Percentiles rank a stretch among this genome's conserved stretches.
phyloP scores from a whole-genome alignment of 2,113 vertebrate genomes.

The Puntigrus tetrazona region DNA sequence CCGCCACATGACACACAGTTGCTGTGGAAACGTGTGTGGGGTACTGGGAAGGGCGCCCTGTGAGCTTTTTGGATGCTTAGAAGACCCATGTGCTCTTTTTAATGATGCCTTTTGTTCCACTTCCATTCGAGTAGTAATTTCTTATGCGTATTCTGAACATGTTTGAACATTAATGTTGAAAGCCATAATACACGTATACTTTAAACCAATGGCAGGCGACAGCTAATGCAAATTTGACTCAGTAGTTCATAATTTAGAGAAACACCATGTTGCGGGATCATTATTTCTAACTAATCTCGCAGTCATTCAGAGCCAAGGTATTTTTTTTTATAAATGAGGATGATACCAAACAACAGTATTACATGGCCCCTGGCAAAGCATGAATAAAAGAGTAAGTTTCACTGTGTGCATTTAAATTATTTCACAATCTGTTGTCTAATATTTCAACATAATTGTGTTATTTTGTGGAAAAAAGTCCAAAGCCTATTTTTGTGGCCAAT shows the following conservation, averaged over 20 bases:
- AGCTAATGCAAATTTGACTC: constrained; percentile 47
- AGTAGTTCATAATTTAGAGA: constrained; percentile 41
- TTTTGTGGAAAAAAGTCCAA: background rate
- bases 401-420: constrained; percentile 13
- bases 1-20: constrained; percentile 61
- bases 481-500: background rate
- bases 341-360: constrained; percentile 56
- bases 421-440: background rate
- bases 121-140: background rate
- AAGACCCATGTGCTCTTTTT: background rate
- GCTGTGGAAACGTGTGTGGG: constrained; percentile 61
- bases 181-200: background rate
- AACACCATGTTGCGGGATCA: constrained; percentile 55
- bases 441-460: background rate
- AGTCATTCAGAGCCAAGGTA: constrained; percentile 60
- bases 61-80: background rate
- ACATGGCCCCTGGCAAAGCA: constrained; percentile 34
- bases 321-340: constrained; percentile 56
- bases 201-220: constrained; percentile 65
- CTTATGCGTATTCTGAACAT: background rate
- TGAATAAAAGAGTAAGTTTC: constrained; percentile 45
- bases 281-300: constrained; percentile 69
- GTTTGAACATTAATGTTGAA: background rate
- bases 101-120: background rate
- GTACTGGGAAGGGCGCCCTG: constrained; percentile 10